Base-by-base conservation (phyloP, 2,113 vertebrate genomes). In the Pipra filicauda region DNA sequence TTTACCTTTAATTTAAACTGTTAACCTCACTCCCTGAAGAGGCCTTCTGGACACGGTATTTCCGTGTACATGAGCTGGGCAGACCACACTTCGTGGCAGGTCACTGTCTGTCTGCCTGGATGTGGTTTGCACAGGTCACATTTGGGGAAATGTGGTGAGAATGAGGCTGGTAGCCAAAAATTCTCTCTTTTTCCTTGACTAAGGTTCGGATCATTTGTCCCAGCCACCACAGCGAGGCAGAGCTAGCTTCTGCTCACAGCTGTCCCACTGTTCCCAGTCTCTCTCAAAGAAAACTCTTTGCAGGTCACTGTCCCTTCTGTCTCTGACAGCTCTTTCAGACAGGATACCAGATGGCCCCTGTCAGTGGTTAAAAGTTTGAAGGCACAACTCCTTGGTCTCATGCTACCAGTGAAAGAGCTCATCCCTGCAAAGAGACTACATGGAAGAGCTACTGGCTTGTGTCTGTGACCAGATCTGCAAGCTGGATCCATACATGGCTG, bases 291-390 rank as follows among this genome's bases (percentile, higher is more conserved):
- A 72, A 67, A 7, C 28, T 55, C 18, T 7, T 22, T 4, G 0
- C 6, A 67, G 33, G 43, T 49, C 14, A 44, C 9, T 43, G 28
- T 69, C 31, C 31, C 24, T 89, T 76, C 46, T 72, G 30, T 28
- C 6, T 5, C 11, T 80, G 33, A 49, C 12, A 20, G 7, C 4
- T 76, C 8, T 71, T 85, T 80, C 65, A 91, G 22, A 17, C 10
- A 66, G 23, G 21, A 43, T 20, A 33, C 11, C 21, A 20, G 8
- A 11, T 4, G 15, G 22, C 28, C 0, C 0, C 12, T 81, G 35
- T 26, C 48, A 67, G 70, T 5, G 12, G 5, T 16, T 55, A 33
- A 11, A 55, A 35, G 27, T 66, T 12, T 48, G 52, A 61, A 74
- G 35, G 33, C 33, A 72, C 2, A 28, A 15, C 5, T 64, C 23